phyloP scores from a whole-genome alignment of 2,113 vertebrate genomes.

The Dromiciops gliroides region DNA sequence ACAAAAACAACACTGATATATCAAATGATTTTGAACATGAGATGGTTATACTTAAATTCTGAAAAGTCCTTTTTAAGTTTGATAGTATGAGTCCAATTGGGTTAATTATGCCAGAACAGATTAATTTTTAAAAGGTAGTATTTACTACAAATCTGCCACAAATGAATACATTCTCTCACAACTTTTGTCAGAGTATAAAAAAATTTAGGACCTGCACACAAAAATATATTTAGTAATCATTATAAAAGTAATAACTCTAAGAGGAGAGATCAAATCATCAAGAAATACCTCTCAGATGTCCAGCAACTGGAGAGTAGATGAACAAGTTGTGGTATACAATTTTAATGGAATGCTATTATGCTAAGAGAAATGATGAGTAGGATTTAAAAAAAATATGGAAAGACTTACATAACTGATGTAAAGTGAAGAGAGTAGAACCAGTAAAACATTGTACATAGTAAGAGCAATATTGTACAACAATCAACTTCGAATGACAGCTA shows the following conservation, averaged over 20 bases:
- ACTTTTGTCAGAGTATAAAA: neutral
- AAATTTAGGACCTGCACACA: neutral
- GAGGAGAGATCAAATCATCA: neutral
- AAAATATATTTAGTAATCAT: neutral
- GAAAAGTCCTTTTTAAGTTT: neutral
- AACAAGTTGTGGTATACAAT: too few relatives aligned
- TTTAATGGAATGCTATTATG: too few relatives aligned
- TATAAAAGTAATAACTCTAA: neutral
- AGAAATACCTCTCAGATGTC: neutral
- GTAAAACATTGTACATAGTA: too few relatives aligned
- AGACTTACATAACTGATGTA: too few relatives aligned
- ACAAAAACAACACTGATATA: neutral
- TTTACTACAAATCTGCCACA: neutral
- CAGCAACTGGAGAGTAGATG: too few relatives aligned
- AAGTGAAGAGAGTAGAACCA: too few relatives aligned
- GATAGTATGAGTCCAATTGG: neutral
- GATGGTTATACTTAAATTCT: neutral
- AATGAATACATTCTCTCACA: neutral
- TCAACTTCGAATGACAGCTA: too few relatives aligned
- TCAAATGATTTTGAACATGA: neutral
- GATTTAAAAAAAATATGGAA: too few relatives aligned
- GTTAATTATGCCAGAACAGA: neutral
- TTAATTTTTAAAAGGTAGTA: neutral
- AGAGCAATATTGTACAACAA: too few relatives aligned
- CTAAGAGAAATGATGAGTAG: too few relatives aligned